Conservation (phyloP, 2,113 vertebrate genomes). For the Erpornis zantholeuca region DNA sequence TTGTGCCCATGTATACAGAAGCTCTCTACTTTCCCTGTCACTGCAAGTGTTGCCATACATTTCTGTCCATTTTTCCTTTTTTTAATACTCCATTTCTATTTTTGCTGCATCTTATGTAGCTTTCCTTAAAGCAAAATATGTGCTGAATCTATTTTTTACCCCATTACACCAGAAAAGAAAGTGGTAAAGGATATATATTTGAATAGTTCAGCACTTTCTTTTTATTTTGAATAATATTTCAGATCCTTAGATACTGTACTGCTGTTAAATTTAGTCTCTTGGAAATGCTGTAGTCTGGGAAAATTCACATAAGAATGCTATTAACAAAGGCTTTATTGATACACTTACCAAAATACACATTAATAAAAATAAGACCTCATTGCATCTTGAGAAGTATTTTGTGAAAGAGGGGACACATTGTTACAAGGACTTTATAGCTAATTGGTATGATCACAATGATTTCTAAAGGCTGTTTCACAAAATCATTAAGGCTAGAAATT, state of each 20-base stretch:
- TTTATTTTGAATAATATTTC: neutral
- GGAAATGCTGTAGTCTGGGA: conserved; percentile 9
- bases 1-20: neutral
- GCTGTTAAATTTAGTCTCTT: conserved; percentile 28
- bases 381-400: neutral
- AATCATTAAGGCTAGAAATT: conserved; percentile 66
- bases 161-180: neutral
- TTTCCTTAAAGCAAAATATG: neutral
- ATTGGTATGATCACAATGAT: conserved; percentile 60
- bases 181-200: neutral
- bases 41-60: neutral
- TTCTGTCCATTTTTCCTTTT: neutral
- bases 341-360: conserved; percentile 31
- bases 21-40: neutral
- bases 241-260: neutral
- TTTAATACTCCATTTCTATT: neutral
- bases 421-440: conserved; percentile 41
- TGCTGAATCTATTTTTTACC: neutral
- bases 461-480: conserved; percentile 56
- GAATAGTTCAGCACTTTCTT: neutral
- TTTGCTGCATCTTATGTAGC: neutral
- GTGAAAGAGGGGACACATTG: neutral
- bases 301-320: conserved; percentile 36
- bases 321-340: conserved; percentile 38
- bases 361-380: conserved; percentile 30